phyloP scores from a whole-genome alignment of 2,797 vertebrate genomes.

The Threskiornis aethiopicus region DNA sequence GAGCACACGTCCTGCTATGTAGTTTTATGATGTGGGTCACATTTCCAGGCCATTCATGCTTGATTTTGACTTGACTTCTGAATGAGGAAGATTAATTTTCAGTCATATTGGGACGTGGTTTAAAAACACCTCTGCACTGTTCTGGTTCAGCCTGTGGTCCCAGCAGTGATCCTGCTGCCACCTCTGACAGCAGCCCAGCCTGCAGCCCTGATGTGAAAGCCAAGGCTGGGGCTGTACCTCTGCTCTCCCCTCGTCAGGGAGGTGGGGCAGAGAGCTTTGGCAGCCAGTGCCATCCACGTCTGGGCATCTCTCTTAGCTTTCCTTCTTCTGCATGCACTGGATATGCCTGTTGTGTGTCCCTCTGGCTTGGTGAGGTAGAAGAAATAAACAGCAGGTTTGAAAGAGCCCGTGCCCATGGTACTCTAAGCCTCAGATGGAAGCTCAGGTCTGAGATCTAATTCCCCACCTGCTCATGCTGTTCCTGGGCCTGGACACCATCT shows the following conservation, averaged over 20 bases:
- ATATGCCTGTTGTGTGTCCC: background rate
- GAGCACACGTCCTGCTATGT: background rate
- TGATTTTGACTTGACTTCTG: background rate
- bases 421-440: background rate
- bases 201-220: background rate
- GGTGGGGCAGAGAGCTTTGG: background rate
- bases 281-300: accelerated
- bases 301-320: background rate
- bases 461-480: background rate
- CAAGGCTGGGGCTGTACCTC: background rate
- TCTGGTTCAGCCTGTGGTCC: background rate
- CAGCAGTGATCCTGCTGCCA: background rate
- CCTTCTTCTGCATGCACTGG: background rate
- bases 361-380: background rate
- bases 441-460: background rate
- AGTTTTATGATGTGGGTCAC: background rate
- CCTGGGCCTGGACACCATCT: background rate
- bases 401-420: accelerated
- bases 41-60: background rate
- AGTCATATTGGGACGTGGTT: background rate
- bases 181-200: background rate
- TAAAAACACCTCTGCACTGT: background rate
- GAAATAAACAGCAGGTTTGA: background rate
- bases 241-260: background rate
- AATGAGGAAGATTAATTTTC: background rate